Conservation (phyloP, 2,113 vertebrate genomes). For the Propithecus coquereli region DNA sequence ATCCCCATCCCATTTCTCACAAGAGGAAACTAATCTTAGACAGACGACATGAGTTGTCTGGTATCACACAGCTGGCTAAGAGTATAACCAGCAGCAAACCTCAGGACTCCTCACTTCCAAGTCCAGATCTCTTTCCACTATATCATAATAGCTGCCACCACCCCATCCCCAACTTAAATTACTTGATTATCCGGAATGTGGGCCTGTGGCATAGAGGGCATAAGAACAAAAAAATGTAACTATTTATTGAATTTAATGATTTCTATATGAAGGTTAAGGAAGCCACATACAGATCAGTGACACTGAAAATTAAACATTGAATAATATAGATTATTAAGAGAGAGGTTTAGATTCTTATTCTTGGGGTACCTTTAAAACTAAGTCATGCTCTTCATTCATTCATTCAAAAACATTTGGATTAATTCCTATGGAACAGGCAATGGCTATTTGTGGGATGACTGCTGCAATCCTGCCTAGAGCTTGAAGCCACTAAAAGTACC, state of each 20-base stretch:
- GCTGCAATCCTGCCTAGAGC: neutral
- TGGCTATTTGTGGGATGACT: neutral
- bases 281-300: neutral
- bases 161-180: neutral
- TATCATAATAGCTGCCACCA: neutral
- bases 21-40: neutral
- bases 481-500: neutral
- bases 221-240: neutral
- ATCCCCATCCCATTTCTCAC: neutral
- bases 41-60: neutral
- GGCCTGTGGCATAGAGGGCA: neutral
- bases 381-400: neutral
- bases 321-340: neutral
- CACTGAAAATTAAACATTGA: neutral
- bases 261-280: neutral
- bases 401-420: neutral
- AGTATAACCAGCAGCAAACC: neutral
- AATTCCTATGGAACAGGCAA: neutral
- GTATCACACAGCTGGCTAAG: neutral
- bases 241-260: neutral
- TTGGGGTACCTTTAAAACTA: neutral
- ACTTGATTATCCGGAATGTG: slow-evolving; percentile 2
- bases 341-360: neutral
- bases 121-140: neutral
- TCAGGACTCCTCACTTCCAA: neutral